Conservation (phyloP, 2,113 vertebrate species). For the Diadophis punctatus region DNA sequence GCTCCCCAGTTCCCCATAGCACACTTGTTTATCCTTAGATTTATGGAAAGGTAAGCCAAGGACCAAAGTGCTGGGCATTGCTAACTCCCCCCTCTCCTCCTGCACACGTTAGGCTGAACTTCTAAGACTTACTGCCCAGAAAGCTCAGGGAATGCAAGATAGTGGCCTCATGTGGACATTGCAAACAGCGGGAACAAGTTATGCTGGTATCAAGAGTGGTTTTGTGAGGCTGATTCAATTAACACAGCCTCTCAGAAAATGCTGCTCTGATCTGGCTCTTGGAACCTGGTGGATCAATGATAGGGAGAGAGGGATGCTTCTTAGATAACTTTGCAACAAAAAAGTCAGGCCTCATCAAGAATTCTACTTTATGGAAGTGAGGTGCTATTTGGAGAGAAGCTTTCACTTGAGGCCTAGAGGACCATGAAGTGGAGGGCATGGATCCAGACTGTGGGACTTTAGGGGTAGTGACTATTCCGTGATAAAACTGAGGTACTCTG, state of each 20-base stretch:
- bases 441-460: background rate
- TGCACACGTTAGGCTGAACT: constrained; percentile 11
- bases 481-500: background rate
- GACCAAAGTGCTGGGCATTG: constrained; percentile 32
- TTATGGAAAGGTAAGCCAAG: constrained; percentile 38
- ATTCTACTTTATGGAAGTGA: background rate
- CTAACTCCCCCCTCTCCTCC: constrained; percentile 31
- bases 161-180: constrained; percentile 49
- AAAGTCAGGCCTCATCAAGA: background rate
- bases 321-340: background rate
- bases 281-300: background rate
- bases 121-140: constrained; percentile 51
- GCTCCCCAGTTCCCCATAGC: constrained; percentile 8
- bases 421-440: constrained; percentile 16
- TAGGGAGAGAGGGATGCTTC: background rate
- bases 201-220: constrained; percentile 29
- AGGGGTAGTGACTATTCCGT: background rate
- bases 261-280: background rate
- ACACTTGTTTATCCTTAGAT: constrained; percentile 30
- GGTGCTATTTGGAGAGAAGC: background rate
- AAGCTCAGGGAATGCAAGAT: constrained; percentile 58
- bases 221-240: constrained; percentile 1
- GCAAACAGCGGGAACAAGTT: constrained; percentile 47
- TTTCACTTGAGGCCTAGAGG: background rate
- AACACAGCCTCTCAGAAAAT: background rate